Conservation (phyloP, 2,113 vertebrate genomes). For the Cryptomyrus ogoouensis region DNA sequence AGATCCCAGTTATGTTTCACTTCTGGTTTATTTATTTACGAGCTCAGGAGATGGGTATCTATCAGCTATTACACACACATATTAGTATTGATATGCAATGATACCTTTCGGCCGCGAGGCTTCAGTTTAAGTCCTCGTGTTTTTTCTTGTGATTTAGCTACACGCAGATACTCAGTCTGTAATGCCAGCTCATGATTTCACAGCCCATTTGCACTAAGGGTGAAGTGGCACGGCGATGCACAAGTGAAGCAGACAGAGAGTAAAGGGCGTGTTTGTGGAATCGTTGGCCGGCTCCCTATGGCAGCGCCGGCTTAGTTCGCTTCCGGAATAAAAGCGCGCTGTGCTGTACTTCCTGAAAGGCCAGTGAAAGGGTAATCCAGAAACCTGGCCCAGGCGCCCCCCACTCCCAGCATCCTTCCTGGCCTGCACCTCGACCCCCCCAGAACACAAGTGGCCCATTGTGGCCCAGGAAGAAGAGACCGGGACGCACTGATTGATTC, state of each 20-base stretch:
- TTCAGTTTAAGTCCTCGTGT: neutral
- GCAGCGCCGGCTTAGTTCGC: neutral
- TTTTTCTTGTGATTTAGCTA: neutral
- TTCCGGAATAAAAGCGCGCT: neutral
- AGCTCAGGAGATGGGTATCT: neutral
- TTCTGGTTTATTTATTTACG: neutral
- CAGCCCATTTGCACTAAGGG: neutral
- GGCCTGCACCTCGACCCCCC: conserved; percentile 23
- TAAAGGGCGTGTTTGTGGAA: neutral
- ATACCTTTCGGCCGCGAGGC: neutral
- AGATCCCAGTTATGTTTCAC: neutral
- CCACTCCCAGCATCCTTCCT: conserved; percentile 28
- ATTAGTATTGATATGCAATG: neutral
- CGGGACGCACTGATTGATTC: conserved; percentile 45
- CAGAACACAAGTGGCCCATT: conserved; percentile 40
- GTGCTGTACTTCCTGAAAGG: neutral
- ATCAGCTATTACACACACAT: neutral
- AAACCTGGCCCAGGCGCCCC: neutral
- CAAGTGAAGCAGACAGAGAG: neutral
- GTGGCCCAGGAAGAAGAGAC: conserved; percentile 37
- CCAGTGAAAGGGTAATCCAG: neutral
- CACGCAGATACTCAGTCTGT: neutral
- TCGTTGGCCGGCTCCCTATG: neutral
- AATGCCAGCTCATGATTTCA: neutral
- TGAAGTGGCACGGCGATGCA: neutral